Evolutionary conservation across 2,113 vertebrate genomes (phyloP).

Genomic region (Platysternon megacephalum): DNA sequence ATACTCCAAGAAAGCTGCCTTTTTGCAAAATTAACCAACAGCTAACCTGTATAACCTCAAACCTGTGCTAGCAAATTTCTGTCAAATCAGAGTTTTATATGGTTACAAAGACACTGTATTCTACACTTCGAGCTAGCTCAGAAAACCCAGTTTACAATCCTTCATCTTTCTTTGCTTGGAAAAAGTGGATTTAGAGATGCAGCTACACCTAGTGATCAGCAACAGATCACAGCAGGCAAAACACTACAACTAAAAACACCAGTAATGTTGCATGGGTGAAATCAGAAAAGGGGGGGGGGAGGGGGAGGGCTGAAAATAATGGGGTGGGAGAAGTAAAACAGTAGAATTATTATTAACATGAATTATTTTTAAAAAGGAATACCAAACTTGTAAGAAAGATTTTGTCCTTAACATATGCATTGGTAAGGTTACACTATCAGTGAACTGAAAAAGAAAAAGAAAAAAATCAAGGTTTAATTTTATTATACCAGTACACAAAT

Average conservation of each 20-base stretch:
- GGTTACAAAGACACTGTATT: slow-evolving; percentile 9
- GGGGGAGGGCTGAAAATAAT: neutral
- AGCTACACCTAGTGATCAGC: slow-evolving; percentile 83
- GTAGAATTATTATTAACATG: neutral
- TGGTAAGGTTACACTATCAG: neutral
- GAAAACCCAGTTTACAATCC: neutral
- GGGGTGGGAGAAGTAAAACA: neutral
- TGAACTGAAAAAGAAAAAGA: neutral
- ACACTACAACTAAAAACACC: neutral
- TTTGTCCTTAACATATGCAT: neutral
- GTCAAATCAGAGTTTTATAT: neutral
- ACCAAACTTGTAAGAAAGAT: neutral
- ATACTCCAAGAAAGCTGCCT: neutral
- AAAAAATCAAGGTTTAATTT: neutral
- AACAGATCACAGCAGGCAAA: slow-evolving; percentile 63
- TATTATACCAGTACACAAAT: neutral
- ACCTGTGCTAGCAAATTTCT: neutral
- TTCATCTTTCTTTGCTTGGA: neutral
- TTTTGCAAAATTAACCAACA: neutral
- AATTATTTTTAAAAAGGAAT: neutral
- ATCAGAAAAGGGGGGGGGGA: neutral
- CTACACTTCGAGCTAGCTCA: slow-evolving; percentile 7
- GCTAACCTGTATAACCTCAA: neutral
- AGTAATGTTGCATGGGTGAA: neutral
- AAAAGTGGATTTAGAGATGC: slow-evolving; percentile 72